These are phyloP conservation scores for Phaetusa simplex DNA, from an alignment of 2,113 vertebrate genomes.

Conservation along the genomic window DNA sequence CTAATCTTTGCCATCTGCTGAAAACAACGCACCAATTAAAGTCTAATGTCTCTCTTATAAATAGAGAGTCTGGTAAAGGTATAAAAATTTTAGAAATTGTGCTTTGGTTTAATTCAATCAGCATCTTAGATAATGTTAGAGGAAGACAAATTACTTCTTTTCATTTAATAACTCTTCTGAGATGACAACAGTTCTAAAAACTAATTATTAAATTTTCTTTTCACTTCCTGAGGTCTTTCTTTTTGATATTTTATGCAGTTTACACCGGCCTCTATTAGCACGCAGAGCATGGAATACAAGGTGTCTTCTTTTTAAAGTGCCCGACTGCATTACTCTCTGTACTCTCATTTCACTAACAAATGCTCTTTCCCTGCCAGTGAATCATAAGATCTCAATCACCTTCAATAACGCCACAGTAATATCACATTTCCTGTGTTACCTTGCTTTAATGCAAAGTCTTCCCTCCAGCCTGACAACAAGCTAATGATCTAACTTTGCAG, in stretches of 20 bases:
- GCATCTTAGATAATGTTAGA: neutral
- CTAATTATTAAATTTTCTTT: neutral
- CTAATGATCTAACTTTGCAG: neutral
- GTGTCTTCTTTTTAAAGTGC: neutral
- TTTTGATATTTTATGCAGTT: neutral
- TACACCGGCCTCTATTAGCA: neutral
- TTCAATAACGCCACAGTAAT: neutral
- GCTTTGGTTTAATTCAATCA: neutral
- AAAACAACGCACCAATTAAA: neutral
- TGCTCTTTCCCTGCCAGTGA: neutral
- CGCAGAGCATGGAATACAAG: neutral
- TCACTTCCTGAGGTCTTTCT: neutral
- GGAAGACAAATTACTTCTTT: neutral
- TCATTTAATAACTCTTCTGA: neutral
- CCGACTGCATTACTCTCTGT: neutral
- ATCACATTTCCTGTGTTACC: neutral
- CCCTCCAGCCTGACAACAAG: neutral
- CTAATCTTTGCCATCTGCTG: neutral
- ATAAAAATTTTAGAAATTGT: neutral
- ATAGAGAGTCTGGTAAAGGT: neutral
- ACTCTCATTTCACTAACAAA: conserved; percentile 5
- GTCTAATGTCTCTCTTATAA: neutral
- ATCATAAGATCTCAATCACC: neutral
- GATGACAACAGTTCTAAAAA: neutral
- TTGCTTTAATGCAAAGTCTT: neutral